Evolutionary conservation across 2,888 invertebrate genomes (phyloP), one percentile per base, ranked within the genome.

Genomic region (Dicyrtoma fusca): DNA sequence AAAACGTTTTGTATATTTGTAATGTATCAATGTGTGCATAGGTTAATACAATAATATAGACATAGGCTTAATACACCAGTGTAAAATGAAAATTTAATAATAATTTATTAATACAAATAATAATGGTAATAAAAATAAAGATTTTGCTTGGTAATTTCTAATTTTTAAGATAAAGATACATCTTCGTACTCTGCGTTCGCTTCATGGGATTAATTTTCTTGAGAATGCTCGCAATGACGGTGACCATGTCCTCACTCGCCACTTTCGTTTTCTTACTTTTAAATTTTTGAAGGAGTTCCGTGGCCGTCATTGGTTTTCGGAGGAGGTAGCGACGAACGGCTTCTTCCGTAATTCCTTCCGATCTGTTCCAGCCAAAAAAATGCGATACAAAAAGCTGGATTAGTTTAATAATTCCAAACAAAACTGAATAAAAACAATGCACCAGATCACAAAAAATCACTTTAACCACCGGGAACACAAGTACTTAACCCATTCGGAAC

Each of bases 261-360:
- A 96, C 88, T 4, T 95, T 95, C 11, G 93, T 92, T 82, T 95
- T 93, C 84, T 96, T 95, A 49, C 92, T 92, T 83, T 95, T 95
- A 86, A 97, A 95, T 86, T 97, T 97, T 77, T 95, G 94, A 55
- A 97, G 85, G 44, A 97, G 86, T 82, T 98, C 97, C 0, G 95
- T 97, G 0, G 97, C 94, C 0, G 98, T 98, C 92, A 98, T 96
- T 0, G 98, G 99, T 82, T 98, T 98, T 11, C 98, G 89, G 84
- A 93, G 92, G 44, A 99, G 86, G 85, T 99, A 98, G 17, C 97
- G 89, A 1, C 97, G 87, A 6, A 99, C 95, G 0, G 95, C 92
- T 81, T 97, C 97, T 83, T 97, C 97, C 0, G 94, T 94, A 47
- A 96, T 94, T 65, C 94, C 94, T 82, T 92, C 92, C 81, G 93